Base-by-base conservation (phyloP, 2,797 vertebrate genomes). In the Lagocephalus sceleratus region DNA sequence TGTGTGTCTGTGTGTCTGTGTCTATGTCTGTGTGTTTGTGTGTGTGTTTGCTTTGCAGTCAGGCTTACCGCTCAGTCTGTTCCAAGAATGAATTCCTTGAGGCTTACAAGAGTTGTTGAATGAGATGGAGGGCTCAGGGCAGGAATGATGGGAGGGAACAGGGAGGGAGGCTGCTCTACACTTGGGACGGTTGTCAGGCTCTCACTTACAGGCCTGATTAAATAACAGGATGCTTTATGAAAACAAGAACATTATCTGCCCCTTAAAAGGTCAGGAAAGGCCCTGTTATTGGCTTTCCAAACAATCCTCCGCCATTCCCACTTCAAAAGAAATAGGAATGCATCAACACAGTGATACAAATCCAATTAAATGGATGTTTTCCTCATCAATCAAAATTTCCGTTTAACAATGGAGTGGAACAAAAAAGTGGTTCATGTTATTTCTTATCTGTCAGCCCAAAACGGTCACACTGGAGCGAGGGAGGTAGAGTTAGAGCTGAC, bases 141-240 rank as follows among this genome's bases (percentile, higher is more conserved):
- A 78, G 84, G 81, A 84, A 85, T 85, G 79, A 79, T 84, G 64
- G 77, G 76, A 61, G 71, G 54, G 64, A 45, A 53, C 57, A 48
- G 57, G 68, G 64, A 51, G 73, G 70, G 79, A 71, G 63, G 58
- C 51, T 40, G 78, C 46, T 65, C 51, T 25, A 32, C 65, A 35
- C 66, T 64, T 70, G 75, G 74, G 79, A 80, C 67, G 81, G 76
- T 73, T 78, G 85, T 81, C 64, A 60, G 65, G 71, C 79, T 88
- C 83, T 85, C 85, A 85, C 85, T 90, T 86, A 82, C 81, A 77
- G 75, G 71, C 82, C 78, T 89, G 84, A 88, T 86, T 87, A 88
- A 91, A 88, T 88, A 89, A 87, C 88, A 89, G 85, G 85, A 89
- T 87, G 81, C 84, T 79, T 74, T 88, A 84, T 87, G 79, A 88